A percentile compares a stretch with the other conserved stretches of the same genome.
Evolutionary conservation across 2,888 invertebrate genomes (phyloP).

Genomic region (Sphinx pinastri): DNA sequence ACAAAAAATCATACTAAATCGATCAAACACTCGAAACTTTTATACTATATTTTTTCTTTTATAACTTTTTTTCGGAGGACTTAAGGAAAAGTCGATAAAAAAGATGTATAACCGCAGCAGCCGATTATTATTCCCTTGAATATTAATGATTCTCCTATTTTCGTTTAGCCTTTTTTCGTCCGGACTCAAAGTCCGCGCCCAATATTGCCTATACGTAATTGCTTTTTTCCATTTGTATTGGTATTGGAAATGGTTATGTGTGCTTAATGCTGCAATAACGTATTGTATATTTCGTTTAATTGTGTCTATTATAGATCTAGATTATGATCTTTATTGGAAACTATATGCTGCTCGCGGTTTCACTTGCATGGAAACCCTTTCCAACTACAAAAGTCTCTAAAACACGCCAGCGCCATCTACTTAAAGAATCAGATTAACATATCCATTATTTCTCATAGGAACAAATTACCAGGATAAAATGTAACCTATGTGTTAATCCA

Average conservation of each 20-base stretch:
- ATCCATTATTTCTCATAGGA: no score
- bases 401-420: no score
- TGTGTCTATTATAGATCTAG: background rate
- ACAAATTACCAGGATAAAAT: no score
- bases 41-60: background rate
- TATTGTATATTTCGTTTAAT: background rate
- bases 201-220: slow-evolving; percentile 33
- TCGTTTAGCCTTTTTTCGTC: slow-evolving; percentile 29
- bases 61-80: background rate
- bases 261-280: slow-evolving; percentile 5
- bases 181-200: slow-evolving; percentile 28
- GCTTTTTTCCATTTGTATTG: slow-evolving; percentile 27
- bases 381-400: no score
- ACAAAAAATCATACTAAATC: background rate
- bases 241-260: slow-evolving; percentile 15
- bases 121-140: slow-evolving; percentile 41
- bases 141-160: slow-evolving; percentile 42
- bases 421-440: no score
- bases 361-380: no score
- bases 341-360: no score
- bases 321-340: no score
- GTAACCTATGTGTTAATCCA: no score
- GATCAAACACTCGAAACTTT: background rate
- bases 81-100: slow-evolving; percentile 19
- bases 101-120: slow-evolving; percentile 18